Percentiles rank a stretch among this genome's conserved stretches.
These are phyloP conservation scores for Ciona savignyi DNA, from an alignment of 23 tunicate species.

Conservation along the genomic window DNA sequence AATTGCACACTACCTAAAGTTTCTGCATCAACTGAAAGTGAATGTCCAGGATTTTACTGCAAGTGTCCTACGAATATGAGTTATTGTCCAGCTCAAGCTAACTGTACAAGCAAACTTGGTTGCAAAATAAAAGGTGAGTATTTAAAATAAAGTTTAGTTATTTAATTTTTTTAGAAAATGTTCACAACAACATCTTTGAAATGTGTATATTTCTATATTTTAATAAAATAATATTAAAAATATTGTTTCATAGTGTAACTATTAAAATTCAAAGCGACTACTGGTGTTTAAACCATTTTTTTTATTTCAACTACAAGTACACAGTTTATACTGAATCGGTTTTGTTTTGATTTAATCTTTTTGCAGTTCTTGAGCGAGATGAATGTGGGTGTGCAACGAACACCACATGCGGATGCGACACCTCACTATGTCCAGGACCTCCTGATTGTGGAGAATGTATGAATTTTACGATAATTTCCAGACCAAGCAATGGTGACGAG, in stretches of 20 bases:
- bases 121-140: neutral
- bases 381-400: neutral
- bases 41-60: neutral
- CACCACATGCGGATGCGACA: neutral
- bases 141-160: neutral
- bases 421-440: neutral
- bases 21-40: neutral
- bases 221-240: too few species aligned
- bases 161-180: neutral
- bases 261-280: too few species aligned
- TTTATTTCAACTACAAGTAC: too few species aligned
- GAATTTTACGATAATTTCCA: neutral
- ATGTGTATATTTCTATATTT: too few species aligned
- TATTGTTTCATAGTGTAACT: too few species aligned
- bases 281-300: too few species aligned
- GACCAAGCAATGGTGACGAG: neutral
- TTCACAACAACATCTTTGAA: neutral
- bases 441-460: neutral
- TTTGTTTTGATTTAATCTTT: too few species aligned
- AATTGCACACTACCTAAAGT: neutral
- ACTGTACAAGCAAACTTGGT: neutral
- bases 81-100: neutral
- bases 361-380: neutral
- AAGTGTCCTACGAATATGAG: neutral
- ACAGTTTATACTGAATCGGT: too few species aligned